Evolutionary conservation across 2,113 vertebrate genomes (phyloP), one percentile per base, ranked within the genome.

Genomic region (Proteles cristata): DNA sequence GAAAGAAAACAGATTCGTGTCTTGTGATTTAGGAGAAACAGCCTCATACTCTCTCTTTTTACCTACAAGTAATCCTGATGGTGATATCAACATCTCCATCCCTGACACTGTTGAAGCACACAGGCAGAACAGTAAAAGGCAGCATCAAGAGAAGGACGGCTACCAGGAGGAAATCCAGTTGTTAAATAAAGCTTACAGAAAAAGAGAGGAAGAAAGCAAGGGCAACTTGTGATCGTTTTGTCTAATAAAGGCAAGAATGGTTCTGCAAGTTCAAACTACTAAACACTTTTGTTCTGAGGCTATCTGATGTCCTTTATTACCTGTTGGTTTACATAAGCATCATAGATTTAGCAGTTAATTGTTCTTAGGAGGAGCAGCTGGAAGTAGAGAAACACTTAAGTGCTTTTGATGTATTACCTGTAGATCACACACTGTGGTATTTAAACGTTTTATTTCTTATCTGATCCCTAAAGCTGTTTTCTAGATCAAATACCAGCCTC

Each of bases 31-130:
- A 97, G 99, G 99, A 0, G 99, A 99, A 98, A 99, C 99, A 0
- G 99, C 99, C 0, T 99, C 99, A 16, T 99, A 99, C 97, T 99
- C 99, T 0, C 98, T 99, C 97, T 99, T 99, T 97, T 99, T 99
- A 92, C 99, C 99, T 11, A 99, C 99, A 4, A 98, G 99, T 97
- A 99, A 99, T 92, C 99, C 99, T 0, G 99, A 99, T 65, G 98
- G 98, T 0, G 99, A 99, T 90, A 99, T 99, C 94, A 99, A 99
- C 98, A 99, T 99, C 98, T 99, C 99, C n/a, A 99, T 99, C 93
- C 99, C 99, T 0, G 99, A 99, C 98, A 99, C 99, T 0, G 99
- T 99, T 1, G 99, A 99, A 97, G 99, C 99, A 3, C 99, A 99
- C 68, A 99, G 99, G 93, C 99, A 98, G 97, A 99, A 99, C 90